Base-by-base conservation (phyloP, 2,888 invertebrate species). In the Ethmia dodecea region DNA sequence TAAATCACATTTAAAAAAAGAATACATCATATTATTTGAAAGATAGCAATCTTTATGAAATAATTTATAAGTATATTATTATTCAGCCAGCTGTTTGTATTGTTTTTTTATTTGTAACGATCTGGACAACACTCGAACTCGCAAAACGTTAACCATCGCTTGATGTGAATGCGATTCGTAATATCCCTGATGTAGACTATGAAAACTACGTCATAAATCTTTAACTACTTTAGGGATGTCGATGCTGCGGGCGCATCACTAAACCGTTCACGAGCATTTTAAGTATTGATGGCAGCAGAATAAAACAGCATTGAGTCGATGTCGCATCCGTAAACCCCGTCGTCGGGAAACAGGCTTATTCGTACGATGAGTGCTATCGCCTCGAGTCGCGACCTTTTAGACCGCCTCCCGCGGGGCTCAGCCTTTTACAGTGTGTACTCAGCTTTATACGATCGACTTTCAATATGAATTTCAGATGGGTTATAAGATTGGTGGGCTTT, bases 271-370 rank as follows among this genome's bases (percentile, higher is more conserved):
- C 60, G 65, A 74, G 70, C 63, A 71, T 74, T 76, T 84, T 80
- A 84, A 83, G 81, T 84, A 84, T 86, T 84, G 78, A 84, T 81
- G 81, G 74, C 60, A 74, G 72, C 66, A 71, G 81, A 81, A 83
- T 83, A 81, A 83, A 83, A 83, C 81, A 83, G 81, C 66, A 78
- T 71, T 75, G 78, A 80, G 73, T 78, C 76, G 72, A 73, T 71
- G 80, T 77, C 75, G 72, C 81, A 76, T 76, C 79, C 53, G 67
- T 83, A 80, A 84, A 78, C 80, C 81, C 63, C 64, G 63, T 57
- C 73, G 79, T 71, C 75, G 81, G 77, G 77, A 86, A 86, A 84
- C 86, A 84, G 69, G 86, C 86, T 86, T 86, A 86, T 81, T 81
- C 80, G 68, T 66, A 59, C 77, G 77, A 80, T 80, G 81, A 80